A percentile compares a stretch with the other conserved stretches of the same genome.
These are phyloP conservation scores for Heliocidaris tuberculata DNA, from an alignment of 35 echinoderm and acorn worm genomes.

Conservation along the genomic window DNA sequence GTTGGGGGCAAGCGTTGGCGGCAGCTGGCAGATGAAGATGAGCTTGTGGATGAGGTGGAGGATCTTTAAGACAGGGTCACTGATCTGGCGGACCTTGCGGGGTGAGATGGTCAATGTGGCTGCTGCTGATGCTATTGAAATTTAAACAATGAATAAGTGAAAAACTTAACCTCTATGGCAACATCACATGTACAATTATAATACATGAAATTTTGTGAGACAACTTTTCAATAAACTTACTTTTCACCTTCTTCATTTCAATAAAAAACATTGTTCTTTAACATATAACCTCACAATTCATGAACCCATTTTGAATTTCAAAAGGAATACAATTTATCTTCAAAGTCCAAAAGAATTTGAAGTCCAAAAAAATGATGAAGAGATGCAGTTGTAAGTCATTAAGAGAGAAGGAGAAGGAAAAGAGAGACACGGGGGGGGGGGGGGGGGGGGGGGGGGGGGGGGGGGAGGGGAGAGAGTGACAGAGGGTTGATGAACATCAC, in stretches of 20 bases:
- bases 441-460: no score
- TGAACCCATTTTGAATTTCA: not conserved
- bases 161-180: no score
- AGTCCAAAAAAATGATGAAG: not conserved
- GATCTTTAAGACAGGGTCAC: conserved; percentile 95
- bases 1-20: conserved; percentile 89
- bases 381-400: not conserved
- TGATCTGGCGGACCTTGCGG: conserved; percentile 97
- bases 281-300: not conserved
- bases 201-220: no score
- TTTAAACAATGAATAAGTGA: no score
- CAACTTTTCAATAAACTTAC: no score
- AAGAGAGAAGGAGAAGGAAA: not conserved
- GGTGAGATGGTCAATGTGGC: conserved; percentile 96
- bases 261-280: not conserved
- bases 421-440: no score
- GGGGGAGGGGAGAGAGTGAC: no score
- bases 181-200: no score
- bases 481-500: no score
- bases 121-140: conserved; percentile 72
- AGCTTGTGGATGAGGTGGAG: conserved; percentile 94
- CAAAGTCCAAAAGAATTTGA: not conserved
- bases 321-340: not conserved
- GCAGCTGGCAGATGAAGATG: conserved; percentile 96
- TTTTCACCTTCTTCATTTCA: no score